phyloP scores from a whole-genome alignment of 2,888 invertebrate genomes.

The Branchellion lobata region DNA sequence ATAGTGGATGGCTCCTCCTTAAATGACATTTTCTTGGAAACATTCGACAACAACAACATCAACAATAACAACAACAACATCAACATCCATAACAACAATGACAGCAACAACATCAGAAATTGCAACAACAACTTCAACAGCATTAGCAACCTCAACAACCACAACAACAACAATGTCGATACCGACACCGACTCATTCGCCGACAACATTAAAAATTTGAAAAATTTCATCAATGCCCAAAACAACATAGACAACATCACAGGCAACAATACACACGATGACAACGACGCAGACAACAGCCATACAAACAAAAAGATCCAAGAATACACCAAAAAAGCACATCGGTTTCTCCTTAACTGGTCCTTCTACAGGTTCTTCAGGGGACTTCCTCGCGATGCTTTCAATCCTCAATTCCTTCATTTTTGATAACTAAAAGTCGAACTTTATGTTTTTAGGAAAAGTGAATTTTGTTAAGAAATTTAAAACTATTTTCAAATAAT shows the following conservation, averaged over 20 bases:
- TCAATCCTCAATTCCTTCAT: too few species aligned
- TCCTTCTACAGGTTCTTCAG: slow-evolving; percentile 37
- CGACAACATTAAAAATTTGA: neutral
- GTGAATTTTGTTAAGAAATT: too few species aligned
- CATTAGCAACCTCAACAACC: neutral
- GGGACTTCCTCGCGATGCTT: too few species aligned
- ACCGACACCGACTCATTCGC: neutral
- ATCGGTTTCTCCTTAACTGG: slow-evolving; percentile 40
- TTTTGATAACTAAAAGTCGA: too few species aligned
- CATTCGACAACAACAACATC: neutral
- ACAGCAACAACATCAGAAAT: neutral
- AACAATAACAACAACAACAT: neutral
- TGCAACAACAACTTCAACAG: slow-evolving; percentile 2
- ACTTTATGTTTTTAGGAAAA: too few species aligned
- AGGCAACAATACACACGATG: neutral
- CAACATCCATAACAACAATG: too few species aligned
- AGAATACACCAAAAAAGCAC: slow-evolving; percentile 40
- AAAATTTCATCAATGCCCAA: neutral
- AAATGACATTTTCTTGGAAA: neutral
- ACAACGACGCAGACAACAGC: neutral
- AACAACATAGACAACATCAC: neutral
- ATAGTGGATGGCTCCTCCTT: neutral
- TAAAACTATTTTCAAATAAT: too few species aligned
- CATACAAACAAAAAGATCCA: slow-evolving; percentile 32
- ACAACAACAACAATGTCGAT: neutral